A percentile compares a stretch with the other conserved stretches of the same genome.
These are phyloP conservation scores for Platyscapa corneri DNA, from an alignment of 1,140 invertebrate genomes.

Conservation along the genomic window DNA sequence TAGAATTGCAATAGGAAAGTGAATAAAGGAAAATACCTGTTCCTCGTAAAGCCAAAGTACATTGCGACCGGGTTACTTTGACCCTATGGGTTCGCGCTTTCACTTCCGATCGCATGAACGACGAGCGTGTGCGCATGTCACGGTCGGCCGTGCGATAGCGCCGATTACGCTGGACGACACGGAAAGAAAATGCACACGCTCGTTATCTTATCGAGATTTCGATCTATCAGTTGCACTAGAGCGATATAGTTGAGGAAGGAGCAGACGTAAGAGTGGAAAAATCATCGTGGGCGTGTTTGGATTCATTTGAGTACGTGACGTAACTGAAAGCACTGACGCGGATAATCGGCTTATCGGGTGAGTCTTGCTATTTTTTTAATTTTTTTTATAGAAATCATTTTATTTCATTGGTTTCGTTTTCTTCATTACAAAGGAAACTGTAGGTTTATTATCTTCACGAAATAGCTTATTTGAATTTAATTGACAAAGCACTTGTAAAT, in stretches of 20 bases:
- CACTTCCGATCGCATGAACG: constrained; percentile 16
- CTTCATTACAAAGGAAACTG: neutral
- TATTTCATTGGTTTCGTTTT: neutral
- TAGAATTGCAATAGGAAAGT: no score
- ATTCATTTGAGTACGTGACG: neutral
- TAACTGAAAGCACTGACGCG: neutral
- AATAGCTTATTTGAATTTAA: neutral
- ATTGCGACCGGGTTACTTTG: neutral
- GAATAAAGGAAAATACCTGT: constrained; percentile 18
- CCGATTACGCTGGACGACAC: constrained; percentile 7
- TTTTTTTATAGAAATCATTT: neutral
- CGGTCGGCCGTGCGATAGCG: neutral
- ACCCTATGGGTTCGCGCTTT: constrained; percentile 19
- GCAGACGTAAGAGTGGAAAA: neutral
- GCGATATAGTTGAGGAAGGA: neutral
- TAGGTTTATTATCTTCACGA: neutral
- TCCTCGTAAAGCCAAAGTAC: neutral
- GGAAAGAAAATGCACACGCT: constrained; percentile 7
- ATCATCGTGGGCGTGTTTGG: constrained; percentile 2
- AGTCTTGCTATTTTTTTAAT: neutral
- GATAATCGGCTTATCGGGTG: constrained; percentile 11
- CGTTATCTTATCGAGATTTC: neutral
- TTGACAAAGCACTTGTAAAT: neutral
- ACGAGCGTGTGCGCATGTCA: neutral
- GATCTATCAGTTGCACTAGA: neutral